A percentile compares a stretch with the other conserved stretches of the same genome.
Evolutionary conservation across 2,888 invertebrate species (phyloP).

Genomic region (Mimachlamys varia): DNA sequence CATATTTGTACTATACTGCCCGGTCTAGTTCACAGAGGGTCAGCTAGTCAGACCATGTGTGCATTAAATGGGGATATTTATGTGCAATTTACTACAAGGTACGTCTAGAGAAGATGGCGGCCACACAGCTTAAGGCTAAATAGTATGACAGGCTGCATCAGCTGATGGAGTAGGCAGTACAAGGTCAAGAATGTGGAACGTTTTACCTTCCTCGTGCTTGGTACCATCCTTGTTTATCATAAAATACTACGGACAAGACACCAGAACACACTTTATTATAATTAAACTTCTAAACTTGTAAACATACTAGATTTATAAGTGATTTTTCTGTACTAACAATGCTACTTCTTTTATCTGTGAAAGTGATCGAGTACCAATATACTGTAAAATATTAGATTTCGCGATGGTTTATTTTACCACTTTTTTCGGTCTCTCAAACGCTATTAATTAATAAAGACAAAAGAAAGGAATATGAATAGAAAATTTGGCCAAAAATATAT

Average conservation of each 20-base stretch:
- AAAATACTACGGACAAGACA: not conserved
- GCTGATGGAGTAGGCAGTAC: not conserved
- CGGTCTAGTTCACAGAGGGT: not conserved
- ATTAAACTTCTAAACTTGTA: not conserved
- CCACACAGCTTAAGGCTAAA: not conserved
- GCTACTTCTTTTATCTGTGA: too few relatives aligned
- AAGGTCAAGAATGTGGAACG: not conserved
- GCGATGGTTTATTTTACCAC: too few relatives aligned
- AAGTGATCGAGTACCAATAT: too few relatives aligned
- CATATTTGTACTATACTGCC: not conserved
- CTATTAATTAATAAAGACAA: too few relatives aligned
- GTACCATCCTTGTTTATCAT: not conserved
- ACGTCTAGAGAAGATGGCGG: not conserved
- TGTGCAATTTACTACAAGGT: not conserved
- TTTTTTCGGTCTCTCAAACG: too few relatives aligned
- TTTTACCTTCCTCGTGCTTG: not conserved
- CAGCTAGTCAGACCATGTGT: not conserved
- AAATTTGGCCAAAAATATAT: too few relatives aligned
- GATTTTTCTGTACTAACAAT: not conserved
- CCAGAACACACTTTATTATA: not conserved
- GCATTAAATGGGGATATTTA: slow-evolving; percentile 3
- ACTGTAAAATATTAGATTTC: too few relatives aligned
- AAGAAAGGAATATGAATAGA: too few relatives aligned
- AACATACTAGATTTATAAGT: not conserved
- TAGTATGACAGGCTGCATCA: not conserved